Evolutionary conservation across 1,140 invertebrate genomes (phyloP), one percentile per base, ranked within the genome.

Genomic region (Pollicipes pollicipes): DNA sequence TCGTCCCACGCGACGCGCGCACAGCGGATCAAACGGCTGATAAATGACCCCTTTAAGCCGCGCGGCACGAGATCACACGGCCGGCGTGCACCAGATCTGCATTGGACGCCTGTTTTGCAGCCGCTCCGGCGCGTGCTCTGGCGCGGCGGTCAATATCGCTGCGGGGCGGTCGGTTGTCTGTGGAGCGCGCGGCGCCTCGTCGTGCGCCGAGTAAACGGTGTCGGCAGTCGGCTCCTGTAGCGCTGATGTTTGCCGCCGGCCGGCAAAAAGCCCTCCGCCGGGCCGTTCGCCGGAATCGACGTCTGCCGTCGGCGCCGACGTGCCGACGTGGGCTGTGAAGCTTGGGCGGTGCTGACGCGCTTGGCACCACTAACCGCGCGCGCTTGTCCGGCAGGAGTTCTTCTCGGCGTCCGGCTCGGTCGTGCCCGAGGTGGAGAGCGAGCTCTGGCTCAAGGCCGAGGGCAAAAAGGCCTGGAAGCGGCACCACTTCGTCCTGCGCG

Each of bases 381-480:
- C 45, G 45, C 17, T 10, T 58, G 10, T 58, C 45, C 45, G 28
- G 8, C 71, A 90, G 85, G 88, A 88, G 76, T 86, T 86, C 76
- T 87, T 87, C 77, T 80, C 81, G 35, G 79, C 78, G 30, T 78
- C 78, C 71, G 81, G 78, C 30, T 78, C 76, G 69, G 78, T 82
- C 30, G 86, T 90, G 30, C 90, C 92, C 0, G 88, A 90, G 74
- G 86, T 98, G 74, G 95, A 98, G 79, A 94, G 95, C 16, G 88
- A 89, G 27, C 81, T 99, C 10, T 97, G 95, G 79, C 84, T 98
- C 71, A 98, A 98, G 80, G 88, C 90, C 30, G 96, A 98, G n/a
- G n/a, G n/a, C 8, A 97, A 97, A 80, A 98, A 98, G 79, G 92
- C 90, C 27, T 99, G 97, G 97, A 98, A 98, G 78, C 94, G 93